Conservation (phyloP, 2,888 invertebrate genomes). For the Drosophila lacicola region DNA sequence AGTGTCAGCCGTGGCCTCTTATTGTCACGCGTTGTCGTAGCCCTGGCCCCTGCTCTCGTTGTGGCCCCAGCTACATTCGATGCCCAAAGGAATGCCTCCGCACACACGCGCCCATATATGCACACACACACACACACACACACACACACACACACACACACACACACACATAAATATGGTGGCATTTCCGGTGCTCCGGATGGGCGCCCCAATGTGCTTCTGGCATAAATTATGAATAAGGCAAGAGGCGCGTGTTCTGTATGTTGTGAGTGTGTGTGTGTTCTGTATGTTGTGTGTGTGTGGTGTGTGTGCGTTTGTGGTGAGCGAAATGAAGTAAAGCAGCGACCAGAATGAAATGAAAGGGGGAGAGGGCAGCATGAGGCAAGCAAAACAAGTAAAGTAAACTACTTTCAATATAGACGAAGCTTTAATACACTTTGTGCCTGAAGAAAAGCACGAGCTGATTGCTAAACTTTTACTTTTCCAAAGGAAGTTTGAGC, state of each 20-base stretch:
- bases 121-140: slow-evolving; percentile 28
- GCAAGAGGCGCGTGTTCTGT: slow-evolving; percentile 60
- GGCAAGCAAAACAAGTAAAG: slow-evolving; percentile 19
- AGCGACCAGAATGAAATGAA: slow-evolving; percentile 72
- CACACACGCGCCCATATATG: slow-evolving; percentile 23
- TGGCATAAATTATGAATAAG: slow-evolving; percentile 82
- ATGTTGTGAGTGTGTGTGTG: slow-evolving; percentile 15
- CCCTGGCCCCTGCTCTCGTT: slow-evolving; percentile 17
- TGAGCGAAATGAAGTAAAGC: slow-evolving; percentile 71
- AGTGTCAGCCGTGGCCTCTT: slow-evolving; percentile 80
- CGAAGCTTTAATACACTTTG: slow-evolving; percentile 41
- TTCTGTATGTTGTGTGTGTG: slow-evolving; percentile 41
- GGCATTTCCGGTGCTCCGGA: slow-evolving; percentile 73
- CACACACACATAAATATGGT: slow-evolving; percentile 66
- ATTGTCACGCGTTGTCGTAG: slow-evolving; percentile 75
- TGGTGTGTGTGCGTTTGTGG: slow-evolving; percentile 56
- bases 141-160: slow-evolving; percentile 45
- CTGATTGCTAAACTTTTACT: too few relatives aligned
- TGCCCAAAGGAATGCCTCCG: slow-evolving; percentile 71
- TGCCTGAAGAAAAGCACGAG: too few relatives aligned
- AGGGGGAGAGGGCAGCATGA: slow-evolving; percentile 33
- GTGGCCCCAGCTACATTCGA: slow-evolving; percentile 43
- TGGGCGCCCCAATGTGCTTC: slow-evolving; percentile 70
- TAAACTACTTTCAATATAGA: slow-evolving; percentile 18
- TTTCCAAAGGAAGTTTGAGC: too few relatives aligned